phyloP scores from a whole-genome alignment of 2,113 vertebrate genomes.

The Chrysemys picta region DNA sequence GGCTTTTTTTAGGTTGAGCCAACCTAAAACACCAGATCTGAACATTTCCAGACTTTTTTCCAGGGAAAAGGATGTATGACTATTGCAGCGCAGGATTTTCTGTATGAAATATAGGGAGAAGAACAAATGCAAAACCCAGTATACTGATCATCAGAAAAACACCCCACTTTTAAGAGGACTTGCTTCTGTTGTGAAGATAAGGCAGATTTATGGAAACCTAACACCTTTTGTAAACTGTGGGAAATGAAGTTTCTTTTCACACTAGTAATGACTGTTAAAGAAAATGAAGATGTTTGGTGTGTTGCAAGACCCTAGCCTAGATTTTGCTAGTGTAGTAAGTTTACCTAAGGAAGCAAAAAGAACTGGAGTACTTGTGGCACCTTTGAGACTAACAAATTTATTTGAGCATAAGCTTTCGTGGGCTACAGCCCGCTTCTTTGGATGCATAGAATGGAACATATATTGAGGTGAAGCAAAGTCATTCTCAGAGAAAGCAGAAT shows the following conservation, averaged over 20 bases:
- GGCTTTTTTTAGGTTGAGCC: neutral
- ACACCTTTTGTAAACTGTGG: neutral
- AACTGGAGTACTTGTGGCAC: too few species aligned
- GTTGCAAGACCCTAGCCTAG: slow-evolving; percentile 2
- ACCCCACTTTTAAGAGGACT: slow-evolving; percentile 17
- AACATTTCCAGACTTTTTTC: neutral
- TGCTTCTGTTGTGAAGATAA: slow-evolving; percentile 40
- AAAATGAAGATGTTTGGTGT: slow-evolving; percentile 26
- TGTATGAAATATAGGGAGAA: neutral
- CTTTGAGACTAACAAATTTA: too few species aligned
- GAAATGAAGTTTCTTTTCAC: neutral
- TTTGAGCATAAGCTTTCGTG: too few species aligned
- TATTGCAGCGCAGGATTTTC: neutral
- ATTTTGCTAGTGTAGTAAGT: neutral
- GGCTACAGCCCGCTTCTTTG: too few species aligned
- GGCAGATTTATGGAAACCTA: slow-evolving; percentile 43
- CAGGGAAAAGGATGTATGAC: neutral
- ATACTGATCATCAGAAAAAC: slow-evolving; percentile 41
- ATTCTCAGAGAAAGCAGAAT: neutral
- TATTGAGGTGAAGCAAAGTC: neutral
- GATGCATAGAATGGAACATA: too few species aligned
- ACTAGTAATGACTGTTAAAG: slow-evolving; percentile 7
- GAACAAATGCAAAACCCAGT: neutral
- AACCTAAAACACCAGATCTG: neutral
- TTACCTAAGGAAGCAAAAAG: slow-evolving; percentile 25